These are phyloP conservation scores for Parus major DNA, from an alignment of 2,113 vertebrate species.

Conservation along the genomic window DNA sequence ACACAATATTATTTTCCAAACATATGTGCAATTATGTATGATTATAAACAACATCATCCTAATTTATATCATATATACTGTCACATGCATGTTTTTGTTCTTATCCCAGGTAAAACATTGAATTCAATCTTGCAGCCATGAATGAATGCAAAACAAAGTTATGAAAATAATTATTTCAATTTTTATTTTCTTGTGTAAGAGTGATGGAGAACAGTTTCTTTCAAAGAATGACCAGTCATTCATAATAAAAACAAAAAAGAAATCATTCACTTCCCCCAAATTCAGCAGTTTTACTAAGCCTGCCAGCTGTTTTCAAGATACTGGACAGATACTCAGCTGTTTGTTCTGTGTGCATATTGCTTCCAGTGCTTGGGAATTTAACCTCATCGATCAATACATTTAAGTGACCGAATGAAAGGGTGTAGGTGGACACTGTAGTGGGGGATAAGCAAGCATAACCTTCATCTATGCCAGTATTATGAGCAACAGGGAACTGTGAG, in stretches of 20 bases:
- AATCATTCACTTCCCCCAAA: background rate
- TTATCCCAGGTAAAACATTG: background rate
- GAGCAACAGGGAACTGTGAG: slow-evolving; percentile 29
- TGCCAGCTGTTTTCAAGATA: background rate
- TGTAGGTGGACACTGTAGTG: background rate
- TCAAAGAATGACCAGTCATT: background rate
- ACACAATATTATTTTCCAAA: slow-evolving; percentile 6
- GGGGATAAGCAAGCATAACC: background rate
- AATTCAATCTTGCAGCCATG: background rate
- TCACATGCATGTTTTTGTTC: background rate
- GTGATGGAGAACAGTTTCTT: background rate
- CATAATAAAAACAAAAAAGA: background rate
- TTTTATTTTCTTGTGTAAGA: background rate
- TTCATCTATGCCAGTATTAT: slow-evolving; percentile 26
- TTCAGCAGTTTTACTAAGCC: background rate
- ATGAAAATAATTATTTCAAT: background rate
- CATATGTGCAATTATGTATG: slow-evolving; percentile 18
- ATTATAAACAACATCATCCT: background rate
- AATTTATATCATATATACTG: background rate
- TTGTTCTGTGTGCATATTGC: slow-evolving; percentile 16
- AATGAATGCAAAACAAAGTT: background rate
- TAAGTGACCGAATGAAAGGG: background rate
- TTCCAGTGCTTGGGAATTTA: slow-evolving; percentile 32
- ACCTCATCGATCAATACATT: background rate
- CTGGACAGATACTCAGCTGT: background rate